Conservation (phyloP, 2,113 vertebrate species). For the Procavia capensis region DNA sequence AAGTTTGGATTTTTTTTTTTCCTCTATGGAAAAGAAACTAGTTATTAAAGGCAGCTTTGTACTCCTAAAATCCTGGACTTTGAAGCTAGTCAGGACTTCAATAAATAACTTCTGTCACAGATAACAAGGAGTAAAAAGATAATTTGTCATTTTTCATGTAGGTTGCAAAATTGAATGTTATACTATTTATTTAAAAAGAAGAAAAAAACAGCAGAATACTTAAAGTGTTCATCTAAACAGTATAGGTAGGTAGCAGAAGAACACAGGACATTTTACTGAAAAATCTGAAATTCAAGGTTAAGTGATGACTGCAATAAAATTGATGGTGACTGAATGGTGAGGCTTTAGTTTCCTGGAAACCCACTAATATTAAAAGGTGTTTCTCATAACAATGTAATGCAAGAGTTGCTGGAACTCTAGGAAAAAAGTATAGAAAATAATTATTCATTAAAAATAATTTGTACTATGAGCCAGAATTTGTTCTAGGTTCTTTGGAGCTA, state of each 20-base stretch:
- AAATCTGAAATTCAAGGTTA: slow-evolving; percentile 42
- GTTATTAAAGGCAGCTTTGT: slow-evolving; percentile 75
- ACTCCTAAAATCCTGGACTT: slow-evolving; percentile 48
- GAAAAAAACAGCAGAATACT: slow-evolving; percentile 1
- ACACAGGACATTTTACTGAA: background rate
- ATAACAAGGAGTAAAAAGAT: slow-evolving; percentile 49
- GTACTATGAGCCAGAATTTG: background rate
- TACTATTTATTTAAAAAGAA: slow-evolving; percentile 38
- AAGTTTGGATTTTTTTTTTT: slow-evolving; percentile 56
- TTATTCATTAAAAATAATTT: slow-evolving; percentile 4
- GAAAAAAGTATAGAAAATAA: background rate
- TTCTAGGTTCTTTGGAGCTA: background rate
- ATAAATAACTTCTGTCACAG: slow-evolving; percentile 57
- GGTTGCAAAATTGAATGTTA: background rate
- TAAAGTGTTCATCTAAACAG: slow-evolving; percentile 40
- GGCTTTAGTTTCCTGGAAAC: background rate
- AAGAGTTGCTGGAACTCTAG: background rate
- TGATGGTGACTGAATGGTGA: background rate
- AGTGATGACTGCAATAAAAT: slow-evolving; percentile 38
- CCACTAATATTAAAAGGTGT: background rate
- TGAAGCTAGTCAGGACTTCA: slow-evolving; percentile 9
- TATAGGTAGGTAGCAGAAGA: slow-evolving; percentile 43
- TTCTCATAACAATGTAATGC: background rate
- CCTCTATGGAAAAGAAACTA: slow-evolving; percentile 40
- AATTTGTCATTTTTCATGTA: slow-evolving; percentile 37